These are phyloP conservation scores for Bungarus multicinctus DNA, from an alignment of 2,113 vertebrate genomes.

Conservation along the genomic window DNA sequence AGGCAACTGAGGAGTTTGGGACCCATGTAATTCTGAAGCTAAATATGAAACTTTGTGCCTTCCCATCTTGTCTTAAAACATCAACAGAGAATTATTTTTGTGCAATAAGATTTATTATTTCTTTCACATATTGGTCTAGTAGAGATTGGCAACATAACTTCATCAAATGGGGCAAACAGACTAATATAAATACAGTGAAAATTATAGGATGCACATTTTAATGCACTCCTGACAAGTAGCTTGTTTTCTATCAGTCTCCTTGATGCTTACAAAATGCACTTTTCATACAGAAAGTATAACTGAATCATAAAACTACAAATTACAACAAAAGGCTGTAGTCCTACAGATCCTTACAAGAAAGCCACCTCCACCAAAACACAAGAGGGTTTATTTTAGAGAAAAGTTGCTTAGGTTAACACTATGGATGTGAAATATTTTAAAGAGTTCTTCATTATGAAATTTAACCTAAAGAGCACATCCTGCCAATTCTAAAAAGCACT, in stretches of 20 bases:
- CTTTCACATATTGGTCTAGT: conserved; percentile 74
- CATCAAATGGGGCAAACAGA: conserved; percentile 53
- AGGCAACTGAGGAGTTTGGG: background rate
- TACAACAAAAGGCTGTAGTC: background rate
- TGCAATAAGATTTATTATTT: conserved; percentile 61
- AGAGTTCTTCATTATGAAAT: background rate
- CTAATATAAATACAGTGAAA: background rate
- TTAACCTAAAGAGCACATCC: background rate
- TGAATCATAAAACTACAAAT: background rate
- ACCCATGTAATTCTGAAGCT: background rate
- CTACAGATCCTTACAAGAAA: background rate
- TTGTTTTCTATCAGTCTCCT: background rate
- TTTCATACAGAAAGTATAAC: background rate
- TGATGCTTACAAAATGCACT: background rate
- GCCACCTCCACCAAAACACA: background rate
- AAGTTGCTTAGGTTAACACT: background rate
- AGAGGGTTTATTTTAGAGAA: background rate
- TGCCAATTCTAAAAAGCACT: background rate
- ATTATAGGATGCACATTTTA: background rate
- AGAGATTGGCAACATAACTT: conserved; percentile 82
- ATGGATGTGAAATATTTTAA: background rate
- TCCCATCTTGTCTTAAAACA: conserved; percentile 12
- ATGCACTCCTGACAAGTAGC: background rate
- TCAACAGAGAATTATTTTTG: conserved; percentile 25
- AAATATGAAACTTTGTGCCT: background rate